Evolutionary conservation across 2,797 vertebrate genomes (phyloP).

Genomic region (Parotocinclus haroldoi): DNA sequence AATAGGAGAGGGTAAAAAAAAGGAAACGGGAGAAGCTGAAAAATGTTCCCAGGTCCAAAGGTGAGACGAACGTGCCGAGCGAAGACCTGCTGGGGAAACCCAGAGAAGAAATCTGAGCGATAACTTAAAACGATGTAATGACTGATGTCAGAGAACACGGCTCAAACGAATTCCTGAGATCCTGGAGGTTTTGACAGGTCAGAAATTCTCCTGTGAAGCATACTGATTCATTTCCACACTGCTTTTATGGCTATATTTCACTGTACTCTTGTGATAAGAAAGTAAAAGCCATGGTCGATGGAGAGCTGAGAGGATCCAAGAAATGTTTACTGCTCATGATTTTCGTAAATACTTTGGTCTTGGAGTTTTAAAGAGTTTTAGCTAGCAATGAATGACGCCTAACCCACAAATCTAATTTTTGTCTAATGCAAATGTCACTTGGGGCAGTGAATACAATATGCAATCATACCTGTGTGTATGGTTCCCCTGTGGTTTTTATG

Average conservation of each 20-base stretch:
- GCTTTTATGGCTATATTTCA: background rate
- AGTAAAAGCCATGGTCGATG: no score
- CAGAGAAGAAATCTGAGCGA: conserved; percentile 16
- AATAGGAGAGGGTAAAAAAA: conserved; percentile 9
- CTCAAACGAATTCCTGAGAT: background rate
- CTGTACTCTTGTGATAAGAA: background rate
- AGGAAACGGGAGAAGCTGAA: conserved; percentile 30
- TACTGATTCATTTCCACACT: background rate
- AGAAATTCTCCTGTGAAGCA: conserved; percentile 2
- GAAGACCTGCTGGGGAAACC: conserved; percentile 6
- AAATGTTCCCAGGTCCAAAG: conserved; percentile 48
- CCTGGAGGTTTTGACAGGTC: conserved; percentile 3
- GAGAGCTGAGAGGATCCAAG: no score
- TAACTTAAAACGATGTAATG: background rate
- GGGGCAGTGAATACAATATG: no score
- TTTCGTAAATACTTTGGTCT: no score
- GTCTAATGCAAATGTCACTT: no score
- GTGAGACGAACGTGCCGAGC: conserved; percentile 11
- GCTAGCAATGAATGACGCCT: no score
- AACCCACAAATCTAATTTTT: no score
- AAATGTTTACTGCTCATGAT: no score
- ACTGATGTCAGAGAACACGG: background rate
- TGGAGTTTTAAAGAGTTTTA: no score
- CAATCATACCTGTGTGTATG: no score
- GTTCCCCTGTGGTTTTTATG: no score